Conservation (phyloP, 2,888 invertebrate species). For the Drosophila cognata region DNA sequence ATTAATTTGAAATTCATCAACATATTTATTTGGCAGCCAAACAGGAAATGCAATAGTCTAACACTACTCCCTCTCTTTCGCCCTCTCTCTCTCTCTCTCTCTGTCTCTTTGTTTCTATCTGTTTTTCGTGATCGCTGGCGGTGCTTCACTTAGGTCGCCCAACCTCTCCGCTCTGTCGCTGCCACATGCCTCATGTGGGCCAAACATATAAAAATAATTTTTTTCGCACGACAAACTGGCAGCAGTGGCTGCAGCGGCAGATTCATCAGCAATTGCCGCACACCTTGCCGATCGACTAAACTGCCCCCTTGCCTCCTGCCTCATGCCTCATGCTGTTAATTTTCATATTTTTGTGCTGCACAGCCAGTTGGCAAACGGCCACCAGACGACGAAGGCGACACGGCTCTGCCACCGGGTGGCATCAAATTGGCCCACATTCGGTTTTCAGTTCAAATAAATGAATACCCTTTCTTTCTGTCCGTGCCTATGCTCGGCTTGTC, state of each 20-base stretch:
- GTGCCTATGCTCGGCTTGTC: neutral
- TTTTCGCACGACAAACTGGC: constrained; percentile 62
- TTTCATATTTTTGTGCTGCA: constrained; percentile 43
- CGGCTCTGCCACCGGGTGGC: constrained; percentile 56
- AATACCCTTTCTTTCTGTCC: constrained; percentile 1
- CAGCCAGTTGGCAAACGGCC: constrained; percentile 65
- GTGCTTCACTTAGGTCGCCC: constrained; percentile 30
- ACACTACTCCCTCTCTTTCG: neutral
- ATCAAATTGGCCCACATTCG: constrained; percentile 64
- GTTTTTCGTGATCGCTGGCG: constrained; percentile 47
- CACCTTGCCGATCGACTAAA: constrained; percentile 30
- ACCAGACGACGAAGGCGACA: constrained; percentile 40
- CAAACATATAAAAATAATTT: constrained; percentile 58
- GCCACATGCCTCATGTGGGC: constrained; percentile 53
- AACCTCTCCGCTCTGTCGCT: neutral
- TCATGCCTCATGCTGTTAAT: constrained; percentile 28
- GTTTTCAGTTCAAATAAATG: constrained; percentile 5
- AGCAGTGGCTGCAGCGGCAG: constrained; percentile 15
- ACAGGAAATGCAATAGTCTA: constrained; percentile 68
- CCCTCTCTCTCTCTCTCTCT: constrained; percentile 1
- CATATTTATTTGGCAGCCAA: constrained; percentile 60
- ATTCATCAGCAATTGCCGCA: constrained; percentile 43
- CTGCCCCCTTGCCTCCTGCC: neutral
- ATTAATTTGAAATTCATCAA: constrained; percentile 76
- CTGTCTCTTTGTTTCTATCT: neutral